Evolutionary conservation across 1,140 invertebrate genomes (phyloP), one percentile per base, ranked within the genome.

Genomic region (Magallana ariakensis): DNA sequence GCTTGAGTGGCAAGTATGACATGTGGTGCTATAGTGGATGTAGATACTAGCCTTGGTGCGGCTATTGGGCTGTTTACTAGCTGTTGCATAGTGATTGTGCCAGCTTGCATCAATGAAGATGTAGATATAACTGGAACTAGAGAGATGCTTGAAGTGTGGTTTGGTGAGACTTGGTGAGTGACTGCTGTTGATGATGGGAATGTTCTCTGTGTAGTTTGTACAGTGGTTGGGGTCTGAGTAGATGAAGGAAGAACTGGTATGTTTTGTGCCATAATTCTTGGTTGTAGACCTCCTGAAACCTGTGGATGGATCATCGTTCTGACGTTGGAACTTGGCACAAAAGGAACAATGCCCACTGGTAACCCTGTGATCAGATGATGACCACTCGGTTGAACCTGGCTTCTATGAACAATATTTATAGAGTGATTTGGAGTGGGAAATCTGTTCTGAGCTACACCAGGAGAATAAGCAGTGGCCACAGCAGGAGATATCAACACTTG

Each of bases 341-440:
- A 75, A 26, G 66, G 66, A 19, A 75, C 66, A 46, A 75, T 75
- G 26, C 66, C 66, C 22, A 75, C 22, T 33, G 66, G 66, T 26
- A 75, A 19, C 22, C 66, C 66, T 3, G 66, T 75, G 66, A 75
- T 75, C 22, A 75, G 33, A 11, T 26, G 22, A 26, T 75, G 66
- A 26, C 22, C 33, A 26, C 9, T 22, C 33, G 22, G 26, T 75
- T 19, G 66, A 26, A 75, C 10, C 1, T 75, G 66, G 11, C 19
- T 26, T 13, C 22, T 75, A 26, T 75, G 66, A 26, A 75, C 26
- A 26, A 75, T 19, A 75, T 75, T 75, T 4, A 75, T 11, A 75
- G 66, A 13, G 22, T 75, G 66, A 11, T 75, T 75, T 26, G 66
- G 9, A 11, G 33, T 10, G 26, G 66, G 66, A 9, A 75, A 75